Conservation (phyloP, 2,113 vertebrate species). For the Megaceryle maxima region DNA sequence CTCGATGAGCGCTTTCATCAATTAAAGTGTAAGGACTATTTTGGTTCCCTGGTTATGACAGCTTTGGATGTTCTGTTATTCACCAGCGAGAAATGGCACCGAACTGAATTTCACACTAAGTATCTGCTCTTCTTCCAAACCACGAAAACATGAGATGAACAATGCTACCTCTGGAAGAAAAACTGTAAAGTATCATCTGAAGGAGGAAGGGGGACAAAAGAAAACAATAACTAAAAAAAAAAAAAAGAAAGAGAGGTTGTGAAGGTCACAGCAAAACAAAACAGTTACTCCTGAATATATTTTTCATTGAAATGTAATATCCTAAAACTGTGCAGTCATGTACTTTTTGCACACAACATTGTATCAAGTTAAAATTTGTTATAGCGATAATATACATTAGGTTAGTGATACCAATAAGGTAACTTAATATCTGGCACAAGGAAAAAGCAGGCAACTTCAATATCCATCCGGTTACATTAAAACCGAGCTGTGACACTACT, state of each 20-base stretch:
- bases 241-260: not conserved
- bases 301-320: slow-evolving; percentile 62
- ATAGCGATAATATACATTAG: slow-evolving; percentile 79
- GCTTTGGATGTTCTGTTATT: not conserved
- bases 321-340: slow-evolving; percentile 61
- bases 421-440: slow-evolving; percentile 75
- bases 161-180: not conserved
- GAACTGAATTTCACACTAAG: not conserved
- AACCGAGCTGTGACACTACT: slow-evolving; percentile 50
- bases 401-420: slow-evolving; percentile 78
- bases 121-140: not conserved
- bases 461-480: slow-evolving; percentile 53
- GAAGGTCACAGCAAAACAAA: slow-evolving; percentile 67
- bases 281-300: slow-evolving; percentile 46
- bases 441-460: slow-evolving; percentile 65
- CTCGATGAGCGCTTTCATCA: not conserved
- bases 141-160: not conserved
- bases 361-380: slow-evolving; percentile 81
- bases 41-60: not conserved
- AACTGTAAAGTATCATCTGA: not conserved
- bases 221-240: not conserved
- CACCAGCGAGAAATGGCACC: not conserved
- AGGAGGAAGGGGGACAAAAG: not conserved
- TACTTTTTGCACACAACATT: slow-evolving; percentile 71
- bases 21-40: slow-evolving; percentile 4